A percentile compares a stretch with the other conserved stretches of the same genome.
Evolutionary conservation across 2,888 invertebrate genomes (phyloP).

Genomic region (Pristionchus fissidentatus): DNA sequence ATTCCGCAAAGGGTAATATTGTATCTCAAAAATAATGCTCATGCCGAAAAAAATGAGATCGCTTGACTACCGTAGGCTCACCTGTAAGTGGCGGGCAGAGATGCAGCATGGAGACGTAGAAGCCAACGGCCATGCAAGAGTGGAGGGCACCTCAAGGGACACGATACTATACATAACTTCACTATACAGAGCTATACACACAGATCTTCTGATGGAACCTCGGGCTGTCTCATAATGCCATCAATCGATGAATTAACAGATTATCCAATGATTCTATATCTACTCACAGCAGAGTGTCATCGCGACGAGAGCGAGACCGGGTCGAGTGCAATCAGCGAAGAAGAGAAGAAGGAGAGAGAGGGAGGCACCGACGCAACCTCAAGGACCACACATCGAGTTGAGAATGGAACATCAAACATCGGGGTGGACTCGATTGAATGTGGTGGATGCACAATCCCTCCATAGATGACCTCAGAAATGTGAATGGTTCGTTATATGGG

Average conservation of each 20-base stretch:
- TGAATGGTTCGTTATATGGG: no score
- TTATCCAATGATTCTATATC: neutral
- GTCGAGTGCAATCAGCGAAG: constrained; percentile 28
- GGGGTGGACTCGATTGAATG: neutral
- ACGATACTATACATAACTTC: neutral
- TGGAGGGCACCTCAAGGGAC: constrained; percentile 5
- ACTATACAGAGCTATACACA: no score
- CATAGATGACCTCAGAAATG: no score
- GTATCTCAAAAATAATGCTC: neutral
- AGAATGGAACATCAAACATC: neutral
- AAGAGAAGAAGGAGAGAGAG: neutral
- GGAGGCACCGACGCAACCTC: constrained; percentile 11
- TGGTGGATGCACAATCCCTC: neutral
- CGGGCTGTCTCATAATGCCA: neutral
- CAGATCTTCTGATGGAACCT: neutral
- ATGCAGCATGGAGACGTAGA: constrained; percentile 40
- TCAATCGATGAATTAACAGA: no score
- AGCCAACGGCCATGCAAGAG: constrained; percentile 36
- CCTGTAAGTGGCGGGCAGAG: constrained; percentile 43
- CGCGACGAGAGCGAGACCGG: neutral
- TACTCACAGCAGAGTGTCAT: constrained; percentile 29
- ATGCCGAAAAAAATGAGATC: neutral
- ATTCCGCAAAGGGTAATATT: neutral
- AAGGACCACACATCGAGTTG: no score
- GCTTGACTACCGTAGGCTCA: neutral